phyloP scores from a whole-genome alignment of 2,113 vertebrate species.

The Vidua macroura region DNA sequence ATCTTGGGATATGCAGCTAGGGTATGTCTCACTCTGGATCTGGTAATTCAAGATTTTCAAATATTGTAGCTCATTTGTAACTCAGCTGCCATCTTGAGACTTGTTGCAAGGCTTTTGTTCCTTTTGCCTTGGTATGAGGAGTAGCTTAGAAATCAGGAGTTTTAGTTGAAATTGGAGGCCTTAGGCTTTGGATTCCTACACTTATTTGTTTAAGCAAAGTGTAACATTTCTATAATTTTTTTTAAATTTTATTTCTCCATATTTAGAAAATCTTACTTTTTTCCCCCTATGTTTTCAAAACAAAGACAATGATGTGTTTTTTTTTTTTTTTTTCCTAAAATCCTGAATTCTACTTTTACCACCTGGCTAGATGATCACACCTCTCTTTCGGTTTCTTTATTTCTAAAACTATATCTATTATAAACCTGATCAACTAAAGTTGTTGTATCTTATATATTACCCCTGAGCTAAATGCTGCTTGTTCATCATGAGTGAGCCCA shows the following conservation, averaged over 20 bases:
- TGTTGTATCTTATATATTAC: neutral
- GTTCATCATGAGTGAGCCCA: neutral
- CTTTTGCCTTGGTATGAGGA: neutral
- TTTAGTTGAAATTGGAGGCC: neutral
- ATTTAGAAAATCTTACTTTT: neutral
- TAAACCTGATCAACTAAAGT: neutral
- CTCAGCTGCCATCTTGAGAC: neutral
- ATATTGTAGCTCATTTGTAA: neutral
- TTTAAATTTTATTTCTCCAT: neutral
- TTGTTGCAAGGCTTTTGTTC: neutral
- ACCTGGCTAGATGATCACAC: neutral
- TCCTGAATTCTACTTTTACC: neutral
- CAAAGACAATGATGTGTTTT: neutral
- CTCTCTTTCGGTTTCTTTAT: neutral
- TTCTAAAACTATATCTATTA: neutral
- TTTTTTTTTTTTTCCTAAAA: neutral
- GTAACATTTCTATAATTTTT: neutral
- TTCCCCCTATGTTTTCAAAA: neutral
- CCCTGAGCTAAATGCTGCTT: neutral
- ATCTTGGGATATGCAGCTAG: neutral
- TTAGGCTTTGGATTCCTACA: neutral
- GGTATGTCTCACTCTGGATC: neutral
- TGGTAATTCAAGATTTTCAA: neutral
- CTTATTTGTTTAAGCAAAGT: neutral
- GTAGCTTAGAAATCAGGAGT: neutral